Base-by-base conservation (phyloP, 2,888 invertebrate genomes). In the Lithophane socia region DNA sequence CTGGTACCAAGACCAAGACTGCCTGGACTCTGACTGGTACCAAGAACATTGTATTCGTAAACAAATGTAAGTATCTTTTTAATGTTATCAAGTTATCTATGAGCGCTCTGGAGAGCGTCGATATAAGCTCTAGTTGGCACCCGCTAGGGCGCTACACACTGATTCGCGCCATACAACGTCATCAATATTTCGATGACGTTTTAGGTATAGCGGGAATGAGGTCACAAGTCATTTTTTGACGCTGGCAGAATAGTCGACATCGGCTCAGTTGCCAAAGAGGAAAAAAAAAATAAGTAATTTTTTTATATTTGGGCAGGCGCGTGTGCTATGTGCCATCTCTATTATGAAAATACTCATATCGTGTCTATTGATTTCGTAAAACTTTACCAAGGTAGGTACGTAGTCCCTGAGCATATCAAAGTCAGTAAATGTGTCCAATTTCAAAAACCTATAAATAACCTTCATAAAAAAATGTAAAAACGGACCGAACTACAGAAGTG, bases 41-140 rank as follows among this genome's bases (percentile, higher is more conserved):
- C 47, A 47, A 47, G 66, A 42, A 54, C 47, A 56, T 56, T 67
- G 42, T 80, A 37, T 66, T 80, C 37, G 49, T 10, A 73, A 56
- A 61, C 42, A 71, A 71, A 67, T n/a, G 47, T 47, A 3, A 1
- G 29, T 29, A 29, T 1, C 29, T 47, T 49, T 61, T 54, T 80
- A 72, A 79, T 79, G 60, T 54, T 80, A 66, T 79, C 78, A n/a
- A 16, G 16, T 3, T 44, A 58, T 70, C 47, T 47, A 78, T 52
- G 60, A 47, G 61, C 47, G 70, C n/a, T n/a, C n/a, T n/a, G 37
- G 8, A 8, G n/a, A 61, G 52, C 52, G 69, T 79, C 49, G 42
- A 29, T 42, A 24, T n/a, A 70, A 64, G 71, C 56, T 49, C 37
- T 37, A 47, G 44, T 68, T 71, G 79, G 52, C 71, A 16, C 29